Conservation (phyloP, 2,888 invertebrate species). For the Melikaiella ostensackeni region DNA sequence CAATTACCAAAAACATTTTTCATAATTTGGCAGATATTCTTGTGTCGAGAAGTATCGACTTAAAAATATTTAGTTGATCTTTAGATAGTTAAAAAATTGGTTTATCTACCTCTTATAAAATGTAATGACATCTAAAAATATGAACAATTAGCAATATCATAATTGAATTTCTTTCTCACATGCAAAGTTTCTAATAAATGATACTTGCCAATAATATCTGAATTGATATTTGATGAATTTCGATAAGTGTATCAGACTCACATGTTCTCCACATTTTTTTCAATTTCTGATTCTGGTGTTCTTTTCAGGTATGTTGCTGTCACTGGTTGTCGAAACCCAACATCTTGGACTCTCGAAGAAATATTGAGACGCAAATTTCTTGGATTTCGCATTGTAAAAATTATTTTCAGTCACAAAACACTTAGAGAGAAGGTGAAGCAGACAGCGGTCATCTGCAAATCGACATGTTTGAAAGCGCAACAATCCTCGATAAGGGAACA, state of each 20-base stretch:
- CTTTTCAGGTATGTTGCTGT: not conserved
- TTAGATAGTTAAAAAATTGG: too few species aligned
- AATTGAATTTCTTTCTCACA: too few species aligned
- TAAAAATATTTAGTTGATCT: too few species aligned
- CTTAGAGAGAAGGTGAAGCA: not conserved
- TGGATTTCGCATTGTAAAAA: slow-evolving; percentile 44
- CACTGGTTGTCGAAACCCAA: not conserved
- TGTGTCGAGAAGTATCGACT: too few species aligned
- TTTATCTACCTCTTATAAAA: too few species aligned
- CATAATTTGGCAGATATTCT: too few species aligned
- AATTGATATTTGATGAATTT: not conserved
- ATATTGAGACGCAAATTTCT: slow-evolving; percentile 47
- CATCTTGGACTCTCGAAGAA: slow-evolving; percentile 28
- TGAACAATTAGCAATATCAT: too few species aligned
- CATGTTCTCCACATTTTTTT: not conserved
- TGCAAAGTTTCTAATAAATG: not conserved
- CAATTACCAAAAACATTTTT: too few species aligned
- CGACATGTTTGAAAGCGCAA: slow-evolving; percentile 1
- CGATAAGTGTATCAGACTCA: not conserved
- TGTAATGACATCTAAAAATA: too few species aligned
- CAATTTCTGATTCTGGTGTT: not conserved
- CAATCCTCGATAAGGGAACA: slow-evolving; percentile 11
- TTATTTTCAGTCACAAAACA: not conserved
- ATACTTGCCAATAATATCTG: not conserved
- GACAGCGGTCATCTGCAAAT: not conserved